Conservation (phyloP, 2,888 invertebrate species). For the Acronicta aceris region DNA sequence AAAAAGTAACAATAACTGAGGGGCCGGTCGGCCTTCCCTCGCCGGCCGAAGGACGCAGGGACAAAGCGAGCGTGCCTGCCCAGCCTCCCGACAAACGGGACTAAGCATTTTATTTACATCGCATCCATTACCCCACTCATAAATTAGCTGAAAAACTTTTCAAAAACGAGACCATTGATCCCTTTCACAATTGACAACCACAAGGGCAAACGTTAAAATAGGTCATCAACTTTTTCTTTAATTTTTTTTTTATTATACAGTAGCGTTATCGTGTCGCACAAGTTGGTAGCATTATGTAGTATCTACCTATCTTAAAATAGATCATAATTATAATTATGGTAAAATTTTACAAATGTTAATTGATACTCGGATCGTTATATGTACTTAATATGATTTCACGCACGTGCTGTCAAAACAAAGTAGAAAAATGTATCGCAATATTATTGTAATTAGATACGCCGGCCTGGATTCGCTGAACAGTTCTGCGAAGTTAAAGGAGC, state of each 20-base stretch:
- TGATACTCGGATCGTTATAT: neutral
- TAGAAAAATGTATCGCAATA: slow-evolving; percentile 62
- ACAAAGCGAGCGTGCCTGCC: slow-evolving; percentile 76
- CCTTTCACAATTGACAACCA: slow-evolving; percentile 67
- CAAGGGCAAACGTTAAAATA: slow-evolving; percentile 25
- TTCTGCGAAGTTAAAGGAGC: slow-evolving; percentile 75
- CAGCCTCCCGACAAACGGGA: slow-evolving; percentile 71
- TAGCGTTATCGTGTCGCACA: neutral
- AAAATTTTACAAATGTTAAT: neutral
- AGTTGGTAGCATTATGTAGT: no score
- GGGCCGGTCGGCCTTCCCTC: slow-evolving; percentile 74
- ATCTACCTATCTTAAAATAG: no score
- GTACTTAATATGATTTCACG: slow-evolving; percentile 3
- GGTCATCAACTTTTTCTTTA: slow-evolving; percentile 9
- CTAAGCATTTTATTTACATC: slow-evolving; percentile 67
- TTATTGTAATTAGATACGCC: slow-evolving; percentile 70
- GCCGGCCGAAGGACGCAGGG: slow-evolving; percentile 74
- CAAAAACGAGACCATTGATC: slow-evolving; percentile 69
- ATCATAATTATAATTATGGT: no score
- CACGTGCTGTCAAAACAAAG: slow-evolving; percentile 56
- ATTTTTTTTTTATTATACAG: slow-evolving; percentile 20
- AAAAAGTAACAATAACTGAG: slow-evolving; percentile 58
- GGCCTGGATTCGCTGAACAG: slow-evolving; percentile 61
- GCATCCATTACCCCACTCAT: slow-evolving; percentile 66
- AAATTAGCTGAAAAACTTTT: slow-evolving; percentile 76